Evolutionary conservation across 92 coral and sea anemone species (phyloP), one percentile per base, ranked within the genome.

Genomic region (Virgularia gustaviana): DNA sequence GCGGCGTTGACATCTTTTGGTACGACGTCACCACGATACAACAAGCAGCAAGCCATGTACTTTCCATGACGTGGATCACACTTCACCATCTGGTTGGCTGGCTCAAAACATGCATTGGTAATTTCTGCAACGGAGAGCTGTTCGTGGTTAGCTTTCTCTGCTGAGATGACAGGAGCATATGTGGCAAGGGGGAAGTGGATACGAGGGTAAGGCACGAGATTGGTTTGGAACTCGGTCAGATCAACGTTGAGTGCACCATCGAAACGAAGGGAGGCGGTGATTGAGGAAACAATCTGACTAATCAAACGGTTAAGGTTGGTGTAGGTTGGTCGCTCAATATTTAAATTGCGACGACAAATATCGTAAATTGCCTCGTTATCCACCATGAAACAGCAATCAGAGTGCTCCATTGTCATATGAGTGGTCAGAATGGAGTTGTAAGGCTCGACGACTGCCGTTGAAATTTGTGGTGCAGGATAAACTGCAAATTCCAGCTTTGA

Each of bases 301-400:
- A 90, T 90, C 71, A 90, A 81, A n/a, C 96, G 89, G 85, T 90
- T 90, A 30, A 90, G 70, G 82, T 90, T 90, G 86, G 86, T 84
- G 88, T 90, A 90, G n/a, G 86, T 81, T n/a, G 96, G 96, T 28
- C 96, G 84, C 68, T 90, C 94, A 38, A 90, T 90, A 75, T 80
- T 84, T 70, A 90, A 73, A 73, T 90, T 91, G 23, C 95, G 81
- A 58, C 96, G 96, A 67, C 90, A 89, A 75, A 89, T 89, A 64
- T 89, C 96, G 72, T 86, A 89, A 85, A 89, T 86, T 57, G 96
- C 96, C 64, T 89, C 96, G 65, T 89, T 89, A 76, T 89, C 96
- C 36, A 89, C 96, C 96, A 89, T 89, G 85, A 89, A 89, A 71
- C 87, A 85, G 52, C 96, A 89, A 77, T 89, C 96, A 6, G 90